Conservation (phyloP, 2,888 invertebrate species). For the Athetis lepigone region DNA sequence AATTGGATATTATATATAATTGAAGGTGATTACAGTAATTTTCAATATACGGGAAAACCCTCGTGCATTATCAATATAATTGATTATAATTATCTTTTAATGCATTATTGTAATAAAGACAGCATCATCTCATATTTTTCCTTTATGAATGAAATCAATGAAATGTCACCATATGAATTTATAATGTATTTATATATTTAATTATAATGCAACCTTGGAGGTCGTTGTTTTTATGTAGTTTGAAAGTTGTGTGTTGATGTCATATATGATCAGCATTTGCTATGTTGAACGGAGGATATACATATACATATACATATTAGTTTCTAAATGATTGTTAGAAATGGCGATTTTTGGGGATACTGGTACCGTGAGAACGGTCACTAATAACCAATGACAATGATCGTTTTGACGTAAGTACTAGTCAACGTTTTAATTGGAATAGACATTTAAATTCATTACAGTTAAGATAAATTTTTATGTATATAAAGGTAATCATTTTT, state of each 20-base stretch:
- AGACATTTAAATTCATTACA: neutral
- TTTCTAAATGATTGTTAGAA: neutral
- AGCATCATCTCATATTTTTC: constrained; percentile 22
- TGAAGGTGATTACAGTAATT: constrained; percentile 20
- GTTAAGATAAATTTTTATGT: no score
- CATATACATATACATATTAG: no score
- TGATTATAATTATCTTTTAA: constrained; percentile 23
- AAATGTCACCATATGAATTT: constrained; percentile 45
- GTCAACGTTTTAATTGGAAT: neutral
- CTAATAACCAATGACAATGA: neutral
- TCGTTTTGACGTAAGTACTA: constrained; percentile 14
- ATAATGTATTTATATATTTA: constrained; percentile 26
- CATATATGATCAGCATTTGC: constrained; percentile 1
- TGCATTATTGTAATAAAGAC: constrained; percentile 25
- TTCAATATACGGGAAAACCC: constrained; percentile 33
- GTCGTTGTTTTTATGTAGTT: constrained; percentile 14
- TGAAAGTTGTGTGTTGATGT: constrained; percentile 37
- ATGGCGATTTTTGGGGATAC: neutral
- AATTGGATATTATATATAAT: constrained; percentile 30
- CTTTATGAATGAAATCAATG: constrained; percentile 37
- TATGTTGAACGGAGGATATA: neutral
- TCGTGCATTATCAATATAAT: constrained; percentile 14
- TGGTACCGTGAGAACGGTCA: constrained; percentile 4
- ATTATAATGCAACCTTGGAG: constrained; percentile 19
- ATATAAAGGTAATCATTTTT: no score